Base-by-base conservation (phyloP, 2,888 invertebrate genomes). In the Hofmannophila pseudospretella region DNA sequence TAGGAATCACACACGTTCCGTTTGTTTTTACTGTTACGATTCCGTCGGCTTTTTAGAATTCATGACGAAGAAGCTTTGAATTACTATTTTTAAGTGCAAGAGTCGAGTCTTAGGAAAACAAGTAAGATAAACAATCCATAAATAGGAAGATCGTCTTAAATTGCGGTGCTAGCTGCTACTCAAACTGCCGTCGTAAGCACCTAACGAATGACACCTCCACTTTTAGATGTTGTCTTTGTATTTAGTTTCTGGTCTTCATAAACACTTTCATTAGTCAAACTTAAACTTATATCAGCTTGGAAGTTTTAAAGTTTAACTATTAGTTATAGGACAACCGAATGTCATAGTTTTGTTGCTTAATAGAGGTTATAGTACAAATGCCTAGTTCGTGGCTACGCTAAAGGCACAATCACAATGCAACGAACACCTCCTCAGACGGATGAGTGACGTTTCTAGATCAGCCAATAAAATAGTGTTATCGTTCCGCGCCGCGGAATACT, bases 361-460 rank as follows among this genome's bases (percentile, higher is more conserved):
- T 16, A 30, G 11, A 16, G 13, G 28, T 28, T 28, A 30, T 30
- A 11, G 20, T 19, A 11, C 31, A 11, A 31, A 31, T 31, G 31
- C 9, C 20, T 20, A 7, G 10, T 9, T 22, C 32, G 22, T 22
- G 22, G 16, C 30, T 22, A 32, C 11, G 11, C 13, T n/a, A n/a
- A n/a, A n/a, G n/a, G n/a, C n/a, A n/a, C n/a, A n/a, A n/a, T n/a
- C 35, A 39, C 37, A 52, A 49, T 30, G 51, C 41, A 49, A 48
- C n/a, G n/a, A n/a, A n/a, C 61, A 55, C 58, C 64, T 61, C 56
- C 45, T 36, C 45, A 51, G 48, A 58, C 39, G 42, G 42, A 47
- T 73, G 68, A 76, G 49, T 74, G 78, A 68, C 71, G 53, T 67
- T 59, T 74, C 48, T 68, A 62, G 71, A 65, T 45, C 65, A 52